Conservation (phyloP, 2,113 vertebrate species). For the Sceloporus tristichus region DNA sequence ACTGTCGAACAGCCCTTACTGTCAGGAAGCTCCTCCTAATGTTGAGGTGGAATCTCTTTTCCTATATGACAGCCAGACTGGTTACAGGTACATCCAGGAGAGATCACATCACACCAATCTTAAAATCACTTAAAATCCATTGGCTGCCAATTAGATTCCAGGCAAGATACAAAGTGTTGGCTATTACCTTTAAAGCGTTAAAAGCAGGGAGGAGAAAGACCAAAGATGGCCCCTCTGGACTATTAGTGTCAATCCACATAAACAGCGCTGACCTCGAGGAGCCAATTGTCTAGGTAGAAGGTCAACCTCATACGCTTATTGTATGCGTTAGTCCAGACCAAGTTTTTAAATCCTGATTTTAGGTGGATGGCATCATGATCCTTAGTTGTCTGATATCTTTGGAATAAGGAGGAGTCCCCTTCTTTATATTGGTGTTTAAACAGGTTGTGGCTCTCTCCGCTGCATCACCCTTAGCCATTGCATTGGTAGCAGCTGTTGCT, state of each 20-base stretch:
- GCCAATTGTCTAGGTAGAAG: background rate
- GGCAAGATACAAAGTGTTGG: too few species aligned
- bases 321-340: background rate
- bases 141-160: too few species aligned
- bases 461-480: background rate
- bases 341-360: background rate
- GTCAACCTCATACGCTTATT: background rate
- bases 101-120: too few species aligned
- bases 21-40: too few species aligned
- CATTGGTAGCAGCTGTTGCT: background rate
- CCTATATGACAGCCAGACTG: too few species aligned
- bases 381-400: background rate
- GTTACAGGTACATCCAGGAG: too few species aligned
- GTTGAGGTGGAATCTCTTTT: too few species aligned
- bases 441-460: too few species aligned
- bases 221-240: background rate
- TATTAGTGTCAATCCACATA: background rate
- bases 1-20: too few species aligned
- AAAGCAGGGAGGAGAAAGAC: background rate
- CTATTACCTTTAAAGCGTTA: background rate
- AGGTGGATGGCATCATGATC: background rate
- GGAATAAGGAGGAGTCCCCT: too few species aligned
- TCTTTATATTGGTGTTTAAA: background rate
- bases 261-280: too few species aligned
- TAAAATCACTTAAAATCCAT: too few species aligned